These are phyloP conservation scores for Nycteola revayana DNA, from an alignment of 2,888 invertebrate genomes.

Conservation along the genomic window DNA sequence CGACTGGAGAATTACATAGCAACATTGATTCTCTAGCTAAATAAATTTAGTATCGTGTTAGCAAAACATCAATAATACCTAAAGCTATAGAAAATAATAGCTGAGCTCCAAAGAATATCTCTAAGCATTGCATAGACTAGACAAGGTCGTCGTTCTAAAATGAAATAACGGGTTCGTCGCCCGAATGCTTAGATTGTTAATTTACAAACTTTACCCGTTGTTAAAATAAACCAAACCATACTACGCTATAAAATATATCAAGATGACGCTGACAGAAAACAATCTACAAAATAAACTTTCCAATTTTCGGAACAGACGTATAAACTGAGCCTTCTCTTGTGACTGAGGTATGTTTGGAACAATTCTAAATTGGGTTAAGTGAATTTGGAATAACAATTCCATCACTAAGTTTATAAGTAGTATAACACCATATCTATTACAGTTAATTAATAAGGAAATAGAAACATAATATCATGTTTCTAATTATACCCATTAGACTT, in stretches of 20 bases:
- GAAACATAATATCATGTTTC: too few species aligned
- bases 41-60: neutral
- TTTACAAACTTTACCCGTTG: conserved; percentile 26
- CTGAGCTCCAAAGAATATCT: conserved; percentile 21
- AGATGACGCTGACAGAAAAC: conserved; percentile 5
- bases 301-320: neutral
- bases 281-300: conserved; percentile 9
- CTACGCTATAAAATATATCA: conserved; percentile 12
- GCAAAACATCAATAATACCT: neutral
- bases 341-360: neutral
- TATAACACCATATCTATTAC: too few species aligned
- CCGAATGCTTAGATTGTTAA: conserved; percentile 46
- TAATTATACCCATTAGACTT: too few species aligned
- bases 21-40: neutral
- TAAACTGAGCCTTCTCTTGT: conserved; percentile 3
- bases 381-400: too few species aligned
- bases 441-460: too few species aligned
- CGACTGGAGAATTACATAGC: conserved; percentile 4
- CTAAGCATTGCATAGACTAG: conserved; percentile 25
- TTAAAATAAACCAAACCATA: conserved; percentile 27
- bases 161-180: conserved; percentile 71
- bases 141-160: conserved; percentile 74
- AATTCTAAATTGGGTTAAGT: neutral
- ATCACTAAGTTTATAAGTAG: too few species aligned
- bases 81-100: conserved; percentile 3